Conservation (phyloP, 2,113 vertebrate genomes). For the Grallaria varia region DNA sequence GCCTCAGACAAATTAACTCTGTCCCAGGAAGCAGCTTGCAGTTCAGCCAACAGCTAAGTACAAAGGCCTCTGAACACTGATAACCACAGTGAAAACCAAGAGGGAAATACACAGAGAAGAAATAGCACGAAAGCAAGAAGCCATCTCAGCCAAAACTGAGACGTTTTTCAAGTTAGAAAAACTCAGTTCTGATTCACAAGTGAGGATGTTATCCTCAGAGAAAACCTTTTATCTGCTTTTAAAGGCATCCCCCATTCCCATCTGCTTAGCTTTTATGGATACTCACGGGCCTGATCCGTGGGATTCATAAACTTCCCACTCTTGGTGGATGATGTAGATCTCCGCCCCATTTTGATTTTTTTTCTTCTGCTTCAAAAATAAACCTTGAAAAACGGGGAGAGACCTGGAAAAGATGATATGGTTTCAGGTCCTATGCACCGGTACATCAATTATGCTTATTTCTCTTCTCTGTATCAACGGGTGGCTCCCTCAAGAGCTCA, state of each 20-base stretch:
- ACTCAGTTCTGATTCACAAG: neutral
- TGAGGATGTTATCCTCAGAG: neutral
- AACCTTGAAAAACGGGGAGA: neutral
- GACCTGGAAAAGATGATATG: constrained; percentile 39
- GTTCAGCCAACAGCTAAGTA: neutral
- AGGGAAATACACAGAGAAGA: neutral
- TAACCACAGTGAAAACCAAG: neutral
- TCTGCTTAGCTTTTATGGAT: neutral
- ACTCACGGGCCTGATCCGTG: constrained; percentile 98
- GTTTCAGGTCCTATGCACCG: neutral
- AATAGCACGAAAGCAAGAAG: neutral
- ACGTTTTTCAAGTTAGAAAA: neutral
- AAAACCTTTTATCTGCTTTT: neutral
- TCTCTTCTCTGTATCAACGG: neutral
- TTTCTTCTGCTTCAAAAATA: neutral
- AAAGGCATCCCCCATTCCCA: neutral
- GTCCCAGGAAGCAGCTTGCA: neutral
- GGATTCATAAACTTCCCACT: constrained; percentile 99
- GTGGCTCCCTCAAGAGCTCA: neutral
- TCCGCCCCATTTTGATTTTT: constrained; percentile 86
- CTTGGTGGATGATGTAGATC: constrained; percentile 99
- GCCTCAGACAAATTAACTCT: neutral
- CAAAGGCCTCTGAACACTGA: neutral
- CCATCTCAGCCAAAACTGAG: neutral
- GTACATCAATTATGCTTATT: neutral